Evolutionary conservation across 2,888 invertebrate genomes (phyloP).

Genomic region (Latrodectus elegans): DNA sequence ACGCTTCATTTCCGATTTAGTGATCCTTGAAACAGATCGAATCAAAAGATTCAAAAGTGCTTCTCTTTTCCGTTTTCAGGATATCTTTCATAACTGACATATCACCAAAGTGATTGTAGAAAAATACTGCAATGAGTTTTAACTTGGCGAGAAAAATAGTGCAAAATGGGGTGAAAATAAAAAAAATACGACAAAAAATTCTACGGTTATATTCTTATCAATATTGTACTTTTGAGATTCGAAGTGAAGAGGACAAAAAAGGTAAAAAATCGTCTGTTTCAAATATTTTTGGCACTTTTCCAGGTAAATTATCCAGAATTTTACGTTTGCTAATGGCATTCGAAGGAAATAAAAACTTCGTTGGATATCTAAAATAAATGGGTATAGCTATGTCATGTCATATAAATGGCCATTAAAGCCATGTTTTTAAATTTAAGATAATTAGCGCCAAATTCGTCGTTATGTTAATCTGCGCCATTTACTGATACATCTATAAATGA

Average conservation of each 20-base stretch:
- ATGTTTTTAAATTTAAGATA: conserved; percentile 1
- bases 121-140: conserved; percentile 29
- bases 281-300: conserved; percentile 34
- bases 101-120: conserved; percentile 26
- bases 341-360: conserved; percentile 20
- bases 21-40: conserved; percentile 60
- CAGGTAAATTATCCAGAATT: conserved; percentile 55
- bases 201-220: conserved; percentile 43
- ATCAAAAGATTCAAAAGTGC: conserved; percentile 35
- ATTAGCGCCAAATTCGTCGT: background rate
- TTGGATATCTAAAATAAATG: conserved; percentile 32
- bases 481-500: background rate
- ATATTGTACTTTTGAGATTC: conserved; percentile 30
- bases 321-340: conserved; percentile 44
- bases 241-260: conserved; percentile 2
- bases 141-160: background rate
- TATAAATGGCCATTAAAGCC: background rate
- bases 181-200: conserved; percentile 7
- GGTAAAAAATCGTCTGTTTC: conserved; percentile 17
- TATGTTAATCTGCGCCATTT: background rate
- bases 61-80: conserved; percentile 1
- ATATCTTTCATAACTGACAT: conserved; percentile 39
- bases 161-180: background rate
- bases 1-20: conserved; percentile 60
- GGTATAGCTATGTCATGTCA: background rate